A percentile compares a stretch with the other conserved stretches of the same genome.
Conservation (phyloP, 2,113 vertebrate species). For the Circaetus cinerascens region DNA sequence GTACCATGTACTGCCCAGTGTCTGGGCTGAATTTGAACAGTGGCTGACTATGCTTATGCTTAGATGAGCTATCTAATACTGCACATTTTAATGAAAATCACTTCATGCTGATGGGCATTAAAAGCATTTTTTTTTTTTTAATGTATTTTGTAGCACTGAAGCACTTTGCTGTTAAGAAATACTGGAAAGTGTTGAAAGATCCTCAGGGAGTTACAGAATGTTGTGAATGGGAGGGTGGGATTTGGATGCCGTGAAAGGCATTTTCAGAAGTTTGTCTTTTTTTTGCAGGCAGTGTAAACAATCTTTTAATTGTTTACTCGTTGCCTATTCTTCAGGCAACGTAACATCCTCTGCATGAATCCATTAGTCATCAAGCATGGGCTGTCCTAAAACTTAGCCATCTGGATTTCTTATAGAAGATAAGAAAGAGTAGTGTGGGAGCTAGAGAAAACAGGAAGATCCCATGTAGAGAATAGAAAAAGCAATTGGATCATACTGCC, state of each 20-base stretch:
- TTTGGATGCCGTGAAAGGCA: not conserved
- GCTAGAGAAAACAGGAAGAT: conserved; percentile 56
- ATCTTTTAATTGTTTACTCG: not conserved
- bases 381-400: not conserved
- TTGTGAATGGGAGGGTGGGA: not conserved
- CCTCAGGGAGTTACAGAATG: not conserved
- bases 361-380: conserved; percentile 8
- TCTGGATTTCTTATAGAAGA: conserved; percentile 34
- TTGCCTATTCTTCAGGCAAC: conserved; percentile 15
- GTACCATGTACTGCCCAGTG: not conserved
- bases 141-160: not conserved
- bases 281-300: not conserved
- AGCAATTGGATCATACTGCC: not conserved
- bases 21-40: not conserved
- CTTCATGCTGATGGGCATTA: not conserved
- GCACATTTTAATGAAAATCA: not conserved
- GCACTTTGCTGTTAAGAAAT: not conserved
- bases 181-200: not conserved
- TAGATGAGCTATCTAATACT: not conserved
- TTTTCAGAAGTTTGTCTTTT: not conserved
- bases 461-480: not conserved
- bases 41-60: not conserved
- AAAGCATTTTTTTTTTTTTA: not conserved
- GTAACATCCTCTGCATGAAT: conserved; percentile 27
- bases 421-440: conserved; percentile 18